Evolutionary conservation across 2,797 vertebrate genomes (phyloP), one percentile per base, ranked within the genome.

Genomic region (Margarornis squamiger): DNA sequence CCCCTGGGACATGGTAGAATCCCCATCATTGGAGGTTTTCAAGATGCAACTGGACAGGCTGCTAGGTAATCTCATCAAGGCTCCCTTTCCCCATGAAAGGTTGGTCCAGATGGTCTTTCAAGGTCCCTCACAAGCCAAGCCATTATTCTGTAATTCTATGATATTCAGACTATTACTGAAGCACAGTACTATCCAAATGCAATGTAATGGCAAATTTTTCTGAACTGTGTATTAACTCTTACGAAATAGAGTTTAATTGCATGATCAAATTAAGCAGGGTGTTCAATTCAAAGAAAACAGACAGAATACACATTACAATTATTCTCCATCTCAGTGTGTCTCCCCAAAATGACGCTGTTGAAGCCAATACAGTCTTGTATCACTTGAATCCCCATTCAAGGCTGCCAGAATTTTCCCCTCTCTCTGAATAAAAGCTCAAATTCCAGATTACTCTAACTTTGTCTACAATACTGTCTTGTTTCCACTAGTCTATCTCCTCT

Each of bases 1-100:
- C 39, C 9, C 26, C 16, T 29, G 18, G 26, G 43, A 19, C 0
- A 1, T 7, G 19, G n/a, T n/a, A 62, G 26, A 19, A n/a, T 7
- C 10, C 48, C 27, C 19, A 38, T 55, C 3, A 6, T 10, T 52
- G 36, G 15, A 54, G 24, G 17, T 54, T 70, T 84, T 75, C 34
- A 72, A 67, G 19, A 51, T 2, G 4, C 1, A 3, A 32, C 3
- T 29, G 7, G 34, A 46, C 18, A 65, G 49, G 16, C 22, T 41
- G 29, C 67, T 39, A 48, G 54, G 48, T 14, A 43, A 36, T 29
- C 10, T 76, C 68, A 67, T 8, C 0, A 0, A 88, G 51, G n/a
- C 13, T 88, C 10, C 24, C 38, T 32, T 90, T 88, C 34, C 26
- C 14, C 55, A 57, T 0, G 6, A 55, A 86, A 51, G 30, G 17